Percentiles rank a stretch among this genome's conserved stretches.
These are phyloP conservation scores for Camponotus fellah DNA, from an alignment of 2,888 invertebrate species.

Conservation along the genomic window DNA sequence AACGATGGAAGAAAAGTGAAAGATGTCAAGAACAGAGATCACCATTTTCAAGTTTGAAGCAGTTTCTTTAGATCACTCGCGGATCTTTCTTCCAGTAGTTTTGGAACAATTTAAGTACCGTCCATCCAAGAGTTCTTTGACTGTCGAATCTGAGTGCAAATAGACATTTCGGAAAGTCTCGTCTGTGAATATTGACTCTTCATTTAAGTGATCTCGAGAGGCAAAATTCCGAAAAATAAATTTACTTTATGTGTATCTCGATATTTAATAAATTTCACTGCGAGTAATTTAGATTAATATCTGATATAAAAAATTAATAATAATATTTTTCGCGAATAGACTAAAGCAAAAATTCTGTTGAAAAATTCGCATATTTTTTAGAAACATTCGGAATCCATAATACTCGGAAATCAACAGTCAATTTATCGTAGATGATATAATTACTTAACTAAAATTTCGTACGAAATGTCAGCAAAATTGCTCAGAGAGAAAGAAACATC, in stretches of 20 bases:
- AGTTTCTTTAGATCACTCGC: conserved; percentile 65
- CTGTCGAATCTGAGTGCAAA: conserved; percentile 66
- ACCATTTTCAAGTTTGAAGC: conserved; percentile 70
- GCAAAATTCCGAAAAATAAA: conserved; percentile 33
- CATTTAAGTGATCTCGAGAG: conserved; percentile 37
- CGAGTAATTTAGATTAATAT: background rate
- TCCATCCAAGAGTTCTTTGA: conserved; percentile 62
- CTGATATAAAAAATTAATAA: background rate
- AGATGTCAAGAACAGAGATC: conserved; percentile 67
- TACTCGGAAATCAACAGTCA: background rate
- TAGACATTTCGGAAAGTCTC: conserved; percentile 62
- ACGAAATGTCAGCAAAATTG: conserved; percentile 53
- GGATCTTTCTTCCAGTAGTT: conserved; percentile 67
- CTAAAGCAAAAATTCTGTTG: background rate
- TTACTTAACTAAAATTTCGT: background rate
- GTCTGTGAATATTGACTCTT: conserved; percentile 52
- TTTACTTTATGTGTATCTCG: background rate
- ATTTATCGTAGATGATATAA: background rate
- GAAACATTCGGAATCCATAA: background rate
- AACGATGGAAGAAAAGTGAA: conserved; percentile 65
- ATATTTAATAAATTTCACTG: conserved; percentile 32
- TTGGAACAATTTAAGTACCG: conserved; percentile 74
- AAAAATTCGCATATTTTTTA: background rate
- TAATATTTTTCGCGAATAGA: background rate
- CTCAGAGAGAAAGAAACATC: conserved; percentile 43